Evolutionary conservation across 1,140 invertebrate species (phyloP).

Genomic region (Dermatophagoides farinae): DNA sequence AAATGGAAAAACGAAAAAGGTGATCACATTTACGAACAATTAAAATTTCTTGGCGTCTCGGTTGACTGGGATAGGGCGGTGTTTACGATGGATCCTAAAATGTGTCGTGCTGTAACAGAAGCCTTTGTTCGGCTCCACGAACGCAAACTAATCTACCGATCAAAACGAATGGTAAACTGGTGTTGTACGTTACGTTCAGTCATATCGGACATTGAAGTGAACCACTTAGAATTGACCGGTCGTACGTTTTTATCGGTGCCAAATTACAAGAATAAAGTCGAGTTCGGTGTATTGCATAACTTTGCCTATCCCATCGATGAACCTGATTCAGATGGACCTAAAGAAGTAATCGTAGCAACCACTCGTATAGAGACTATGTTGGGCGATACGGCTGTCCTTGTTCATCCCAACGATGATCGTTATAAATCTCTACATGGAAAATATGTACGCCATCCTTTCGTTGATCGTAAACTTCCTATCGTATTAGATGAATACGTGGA

Average conservation of each 20-base stretch:
- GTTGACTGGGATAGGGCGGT: constrained; percentile 82
- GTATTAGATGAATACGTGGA: constrained; percentile 84
- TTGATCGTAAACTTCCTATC: constrained; percentile 52
- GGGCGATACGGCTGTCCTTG: constrained; percentile 88
- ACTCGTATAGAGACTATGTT: constrained; percentile 97
- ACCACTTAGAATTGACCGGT: constrained; percentile 71
- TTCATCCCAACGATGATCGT: constrained; percentile 66
- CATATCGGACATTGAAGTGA: constrained; percentile 93
- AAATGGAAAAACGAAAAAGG: constrained; percentile 84
- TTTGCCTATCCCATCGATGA: constrained; percentile 56
- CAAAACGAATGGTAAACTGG: constrained; percentile 89
- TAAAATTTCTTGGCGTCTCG: constrained; percentile 70
- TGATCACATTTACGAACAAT: constrained; percentile 72
- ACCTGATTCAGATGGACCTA: constrained; percentile 21
- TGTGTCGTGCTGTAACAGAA: constrained; percentile 71
- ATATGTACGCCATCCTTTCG: constrained; percentile 64
- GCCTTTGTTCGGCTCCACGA: constrained; percentile 87
- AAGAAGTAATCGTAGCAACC: constrained; percentile 80
- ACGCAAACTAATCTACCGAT: constrained; percentile 70
- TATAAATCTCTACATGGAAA: constrained; percentile 71
- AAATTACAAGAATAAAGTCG: constrained; percentile 69
- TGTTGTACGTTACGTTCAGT: constrained; percentile 86
- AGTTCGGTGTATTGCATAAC: constrained; percentile 80
- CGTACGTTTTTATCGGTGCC: constrained; percentile 72
- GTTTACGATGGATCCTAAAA: constrained; percentile 86